Percentiles rank a stretch among this genome's conserved stretches.
Conservation (phyloP, 2,113 vertebrate species). For the Tachycineta bicolor region DNA sequence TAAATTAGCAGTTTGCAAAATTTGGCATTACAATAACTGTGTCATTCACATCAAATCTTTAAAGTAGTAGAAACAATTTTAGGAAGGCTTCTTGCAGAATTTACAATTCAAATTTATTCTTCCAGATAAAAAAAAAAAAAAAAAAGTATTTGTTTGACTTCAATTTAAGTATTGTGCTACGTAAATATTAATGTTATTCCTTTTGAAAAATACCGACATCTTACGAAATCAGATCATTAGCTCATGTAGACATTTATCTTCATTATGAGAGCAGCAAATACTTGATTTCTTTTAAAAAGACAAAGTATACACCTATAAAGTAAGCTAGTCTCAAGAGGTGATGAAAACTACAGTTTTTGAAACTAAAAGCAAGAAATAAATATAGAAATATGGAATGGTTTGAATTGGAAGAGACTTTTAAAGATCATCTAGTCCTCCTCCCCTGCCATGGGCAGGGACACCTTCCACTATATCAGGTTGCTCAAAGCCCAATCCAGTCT, state of each 20-base stretch:
- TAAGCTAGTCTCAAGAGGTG: neutral
- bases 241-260: neutral
- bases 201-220: neutral
- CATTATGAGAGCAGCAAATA: neutral
- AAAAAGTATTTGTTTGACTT: neutral
- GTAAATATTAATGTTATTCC: neutral
- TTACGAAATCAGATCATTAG: neutral
- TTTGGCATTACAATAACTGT: neutral
- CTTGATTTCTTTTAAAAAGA: neutral
- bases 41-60: neutral
- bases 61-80: neutral
- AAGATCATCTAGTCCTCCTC: neutral
- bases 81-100: neutral
- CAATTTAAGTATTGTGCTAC: neutral
- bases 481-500: neutral
- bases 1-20: neutral
- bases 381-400: neutral
- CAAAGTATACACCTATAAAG: neutral
- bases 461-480: neutral
- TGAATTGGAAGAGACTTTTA: neutral
- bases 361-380: neutral
- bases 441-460: neutral
- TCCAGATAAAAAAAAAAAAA: neutral
- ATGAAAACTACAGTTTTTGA: neutral
- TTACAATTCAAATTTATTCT: neutral